These are phyloP conservation scores for Lycocerus yunnanus DNA, from an alignment of 2,888 invertebrate genomes.

Conservation along the genomic window DNA sequence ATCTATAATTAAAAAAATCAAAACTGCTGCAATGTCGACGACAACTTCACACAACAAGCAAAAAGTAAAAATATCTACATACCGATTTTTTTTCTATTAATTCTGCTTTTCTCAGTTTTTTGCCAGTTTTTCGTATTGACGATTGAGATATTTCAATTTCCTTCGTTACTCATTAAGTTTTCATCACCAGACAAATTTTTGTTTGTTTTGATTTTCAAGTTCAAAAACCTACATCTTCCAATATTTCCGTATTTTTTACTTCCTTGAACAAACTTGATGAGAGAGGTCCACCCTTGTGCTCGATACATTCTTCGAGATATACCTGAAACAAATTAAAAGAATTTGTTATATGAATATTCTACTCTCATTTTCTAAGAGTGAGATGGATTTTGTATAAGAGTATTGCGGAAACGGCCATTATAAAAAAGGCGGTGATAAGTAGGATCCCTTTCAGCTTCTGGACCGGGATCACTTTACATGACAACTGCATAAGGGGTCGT, in stretches of 20 bases:
- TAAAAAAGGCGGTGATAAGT: slow-evolving; percentile 45
- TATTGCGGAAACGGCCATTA: slow-evolving; percentile 41
- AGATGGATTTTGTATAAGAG: slow-evolving; percentile 5
- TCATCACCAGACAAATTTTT: background rate
- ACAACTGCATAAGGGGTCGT: slow-evolving; percentile 49
- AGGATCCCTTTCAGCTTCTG: slow-evolving; percentile 39
- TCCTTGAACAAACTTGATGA: background rate
- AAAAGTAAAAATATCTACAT: background rate
- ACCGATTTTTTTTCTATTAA: background rate
- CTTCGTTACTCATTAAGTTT: background rate
- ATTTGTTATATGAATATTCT: background rate
- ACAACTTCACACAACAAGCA: background rate
- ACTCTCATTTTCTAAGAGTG: background rate
- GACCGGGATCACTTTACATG: slow-evolving; percentile 43
- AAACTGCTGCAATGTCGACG: background rate
- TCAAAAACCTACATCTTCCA: background rate
- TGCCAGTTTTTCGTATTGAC: background rate
- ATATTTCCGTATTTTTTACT: background rate
- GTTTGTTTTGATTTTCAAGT: background rate
- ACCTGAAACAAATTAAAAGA: background rate
- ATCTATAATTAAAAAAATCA: background rate
- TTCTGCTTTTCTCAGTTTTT: background rate
- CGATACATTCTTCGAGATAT: background rate
- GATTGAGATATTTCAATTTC: background rate
- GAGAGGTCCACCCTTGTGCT: background rate